phyloP scores from a whole-genome alignment of 2,797 vertebrate species.

The Coracias cyanogaster region DNA sequence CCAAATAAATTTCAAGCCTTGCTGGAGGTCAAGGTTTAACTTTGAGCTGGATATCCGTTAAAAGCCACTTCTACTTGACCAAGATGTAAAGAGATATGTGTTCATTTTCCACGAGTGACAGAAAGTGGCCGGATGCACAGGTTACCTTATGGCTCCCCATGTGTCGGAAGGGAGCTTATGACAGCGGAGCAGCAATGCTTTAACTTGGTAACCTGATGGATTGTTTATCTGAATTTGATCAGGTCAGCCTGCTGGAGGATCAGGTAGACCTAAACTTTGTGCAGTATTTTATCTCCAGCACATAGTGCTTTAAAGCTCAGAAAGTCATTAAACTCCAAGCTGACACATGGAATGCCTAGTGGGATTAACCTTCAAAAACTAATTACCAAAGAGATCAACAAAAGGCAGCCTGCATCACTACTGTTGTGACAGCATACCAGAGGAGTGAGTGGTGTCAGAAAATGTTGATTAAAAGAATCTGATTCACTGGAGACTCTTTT shows the following conservation, averaged over 20 bases:
- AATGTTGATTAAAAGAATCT: not conserved
- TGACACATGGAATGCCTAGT: conserved; percentile 52
- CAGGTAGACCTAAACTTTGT: not conserved
- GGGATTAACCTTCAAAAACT: conserved; percentile 74
- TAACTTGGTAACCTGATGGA: not conserved
- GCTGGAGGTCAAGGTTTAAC: not conserved
- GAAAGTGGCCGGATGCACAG: not conserved
- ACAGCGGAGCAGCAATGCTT: not conserved
- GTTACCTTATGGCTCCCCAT: not conserved
- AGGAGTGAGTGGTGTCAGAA: not conserved
- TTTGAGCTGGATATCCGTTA: not conserved
- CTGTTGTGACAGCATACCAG: not conserved
- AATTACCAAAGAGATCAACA: conserved; percentile 68
- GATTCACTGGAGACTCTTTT: not conserved
- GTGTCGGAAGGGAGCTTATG: not conserved
- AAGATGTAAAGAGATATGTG: not conserved
- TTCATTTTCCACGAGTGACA: not conserved
- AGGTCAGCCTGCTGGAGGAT: not conserved
- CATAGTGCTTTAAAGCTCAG: conserved; percentile 38
- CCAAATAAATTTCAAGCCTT: not conserved
- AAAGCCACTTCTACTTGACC: not conserved
- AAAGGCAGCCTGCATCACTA: conserved; percentile 18
- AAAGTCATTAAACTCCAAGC: conserved; percentile 45
- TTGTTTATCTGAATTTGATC: conserved; percentile 8
- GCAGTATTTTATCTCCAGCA: conserved; percentile 6